Evolutionary conservation across 2,113 vertebrate species (phyloP).

Genomic region (Smithornis capensis): DNA sequence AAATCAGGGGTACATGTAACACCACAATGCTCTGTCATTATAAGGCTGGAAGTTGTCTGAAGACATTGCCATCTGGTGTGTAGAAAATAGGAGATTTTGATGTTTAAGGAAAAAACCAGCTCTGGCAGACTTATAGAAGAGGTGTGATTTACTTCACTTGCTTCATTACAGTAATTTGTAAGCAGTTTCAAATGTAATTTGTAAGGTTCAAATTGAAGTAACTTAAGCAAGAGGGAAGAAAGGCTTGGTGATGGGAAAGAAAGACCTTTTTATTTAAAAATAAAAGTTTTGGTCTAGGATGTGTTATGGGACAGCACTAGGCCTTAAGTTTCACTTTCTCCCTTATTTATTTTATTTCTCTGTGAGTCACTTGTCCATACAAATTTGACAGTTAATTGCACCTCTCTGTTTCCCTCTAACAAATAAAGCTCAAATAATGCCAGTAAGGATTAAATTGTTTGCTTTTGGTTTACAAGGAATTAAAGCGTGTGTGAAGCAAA

Average conservation of each 20-base stretch:
- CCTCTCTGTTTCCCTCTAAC: slow-evolving; percentile 47
- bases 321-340: not conserved
- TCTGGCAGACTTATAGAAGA: not conserved
- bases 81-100: not conserved
- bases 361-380: slow-evolving; percentile 8
- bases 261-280: not conserved
- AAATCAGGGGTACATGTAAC: not conserved
- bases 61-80: slow-evolving; percentile 5
- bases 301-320: not conserved
- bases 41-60: not conserved
- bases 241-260: not conserved
- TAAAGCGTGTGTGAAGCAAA: slow-evolving; percentile 42
- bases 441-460: slow-evolving; percentile 63
- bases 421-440: slow-evolving; percentile 49
- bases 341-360: slow-evolving; percentile 12
- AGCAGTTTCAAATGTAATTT: not conserved
- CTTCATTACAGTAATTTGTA: not conserved
- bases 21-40: not conserved
- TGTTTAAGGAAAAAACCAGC: not conserved
- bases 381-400: slow-evolving; percentile 38
- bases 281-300: not conserved
- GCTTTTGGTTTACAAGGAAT: slow-evolving; percentile 69
- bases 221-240: not conserved
- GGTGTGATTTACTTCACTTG: not conserved
- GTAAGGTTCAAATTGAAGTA: not conserved